These are phyloP conservation scores for Glyptemys insculpta DNA, from an alignment of 2,797 vertebrate genomes.

Conservation along the genomic window DNA sequence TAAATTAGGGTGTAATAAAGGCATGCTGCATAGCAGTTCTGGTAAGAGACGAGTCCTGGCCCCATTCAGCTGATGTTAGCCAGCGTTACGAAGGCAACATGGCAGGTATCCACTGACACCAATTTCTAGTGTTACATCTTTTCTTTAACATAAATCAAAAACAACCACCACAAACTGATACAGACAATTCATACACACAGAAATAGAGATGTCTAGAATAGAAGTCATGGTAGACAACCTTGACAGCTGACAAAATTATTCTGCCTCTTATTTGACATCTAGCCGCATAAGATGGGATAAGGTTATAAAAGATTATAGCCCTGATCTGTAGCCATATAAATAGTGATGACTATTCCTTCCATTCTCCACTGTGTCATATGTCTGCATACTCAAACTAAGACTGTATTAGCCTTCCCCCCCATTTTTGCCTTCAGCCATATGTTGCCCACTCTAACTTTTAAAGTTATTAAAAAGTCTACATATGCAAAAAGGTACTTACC, in stretches of 20 bases:
- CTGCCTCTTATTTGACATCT: constrained; percentile 8
- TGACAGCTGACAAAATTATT: constrained; percentile 41
- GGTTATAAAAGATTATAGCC: neutral
- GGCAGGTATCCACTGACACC: constrained; percentile 29
- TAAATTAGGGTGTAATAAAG: neutral
- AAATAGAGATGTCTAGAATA: neutral
- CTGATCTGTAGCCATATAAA: neutral
- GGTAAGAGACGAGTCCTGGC: neutral
- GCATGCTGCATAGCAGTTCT: neutral
- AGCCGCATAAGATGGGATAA: neutral
- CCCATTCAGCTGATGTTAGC: neutral
- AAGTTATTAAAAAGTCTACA: neutral
- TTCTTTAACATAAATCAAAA: constrained; percentile 6
- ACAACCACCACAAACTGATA: constrained; percentile 32
- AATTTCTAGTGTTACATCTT: constrained; percentile 11
- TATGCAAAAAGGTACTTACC: neutral
- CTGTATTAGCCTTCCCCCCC: neutral
- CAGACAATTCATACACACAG: neutral
- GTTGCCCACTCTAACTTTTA: neutral
- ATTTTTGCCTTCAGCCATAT: neutral
- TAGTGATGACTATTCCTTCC: neutral
- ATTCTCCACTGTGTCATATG: neutral
- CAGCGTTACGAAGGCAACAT: neutral
- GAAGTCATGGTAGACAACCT: neutral
- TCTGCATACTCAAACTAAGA: neutral